Evolutionary conservation across 2,797 vertebrate species (phyloP), one percentile per base, ranked within the genome.

Genomic region (Octomys mimax): DNA sequence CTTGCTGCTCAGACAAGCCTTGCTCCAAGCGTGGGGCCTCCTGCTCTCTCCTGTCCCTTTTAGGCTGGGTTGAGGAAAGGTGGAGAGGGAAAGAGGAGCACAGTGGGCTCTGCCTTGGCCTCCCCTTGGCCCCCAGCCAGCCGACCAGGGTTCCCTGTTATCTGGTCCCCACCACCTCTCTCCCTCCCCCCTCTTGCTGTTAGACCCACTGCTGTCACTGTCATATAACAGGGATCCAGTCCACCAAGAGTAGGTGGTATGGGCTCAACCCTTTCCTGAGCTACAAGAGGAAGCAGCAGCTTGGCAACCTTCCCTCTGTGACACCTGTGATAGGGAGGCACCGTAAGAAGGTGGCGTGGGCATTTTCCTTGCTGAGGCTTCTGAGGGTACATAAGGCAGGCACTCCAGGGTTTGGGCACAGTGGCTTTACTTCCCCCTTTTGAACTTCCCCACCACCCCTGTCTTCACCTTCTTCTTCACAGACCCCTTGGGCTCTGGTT

Each of bases 381-480:
- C 39, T 31, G 8, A 26, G 89, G 77, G 73, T 22, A 36, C 39
- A 28, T 5, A 21, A 92, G 93, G 87, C 91, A 93, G 92, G 26
- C 0, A 57, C 36, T 73, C 54, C 61, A 49, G 54, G 13, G 2
- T 18, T 31, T 71, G 42, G 42, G 77, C 18, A 59, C 68, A 2
- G 14, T 19, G 0, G 0, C 0, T 87, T 95, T 99, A 99, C 97
- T 99, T 99, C 0, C 98, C 98, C 96, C 98, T 99, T 89, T 97
- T 99, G 87, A 99, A 98, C 97, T 99, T 99, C 22, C 99, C 95
- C 0, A 98, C 96, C 4, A 96, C 95, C 89, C 39, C 96, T 0
- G 98, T 98, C 98, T 99, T 99, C 95, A 99, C 98, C 97, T 99
- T 99, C 98, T 99, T 99, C 98, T 99, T 99, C 0, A 99, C 98